phyloP scores from a whole-genome alignment of 2,113 vertebrate species.

The Trichechus manatus region DNA sequence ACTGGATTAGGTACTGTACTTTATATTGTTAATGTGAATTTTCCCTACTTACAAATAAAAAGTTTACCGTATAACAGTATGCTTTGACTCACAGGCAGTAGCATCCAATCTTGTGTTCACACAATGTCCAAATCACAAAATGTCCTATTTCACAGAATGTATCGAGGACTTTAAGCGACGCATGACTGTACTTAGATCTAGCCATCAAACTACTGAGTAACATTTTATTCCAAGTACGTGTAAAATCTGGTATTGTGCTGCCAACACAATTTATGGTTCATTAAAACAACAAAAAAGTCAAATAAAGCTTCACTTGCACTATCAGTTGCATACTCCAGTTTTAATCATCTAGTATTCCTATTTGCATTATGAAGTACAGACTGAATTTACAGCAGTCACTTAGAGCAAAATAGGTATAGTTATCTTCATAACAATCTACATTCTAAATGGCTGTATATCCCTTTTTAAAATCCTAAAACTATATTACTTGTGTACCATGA shows the following conservation, averaged over 20 bases:
- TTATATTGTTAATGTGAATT: no score
- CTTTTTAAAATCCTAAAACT: conserved; percentile 43
- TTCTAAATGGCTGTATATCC: conserved; percentile 1
- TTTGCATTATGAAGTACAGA: neutral
- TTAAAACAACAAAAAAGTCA: conserved; percentile 17
- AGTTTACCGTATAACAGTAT: no score
- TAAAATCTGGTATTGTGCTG: neutral
- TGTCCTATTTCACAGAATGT: no score
- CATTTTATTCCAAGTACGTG: conserved; percentile 32
- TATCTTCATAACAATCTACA: neutral
- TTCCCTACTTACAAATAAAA: no score
- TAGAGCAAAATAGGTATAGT: neutral
- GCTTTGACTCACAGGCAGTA: no score
- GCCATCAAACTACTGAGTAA: conserved; percentile 7
- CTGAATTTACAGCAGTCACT: conserved; percentile 13
- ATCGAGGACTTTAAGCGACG: no score
- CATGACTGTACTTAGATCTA: neutral
- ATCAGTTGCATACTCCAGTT: conserved; percentile 1
- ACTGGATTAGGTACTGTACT: no score
- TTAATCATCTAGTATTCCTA: conserved; percentile 10
- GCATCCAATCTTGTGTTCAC: no score
- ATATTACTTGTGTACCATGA: conserved; percentile 1
- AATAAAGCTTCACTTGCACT: neutral
- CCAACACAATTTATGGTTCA: conserved; percentile 19
- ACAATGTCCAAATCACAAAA: no score